Base-by-base conservation (phyloP, 1,140 invertebrate species). In the Pseudoatta argentina region DNA sequence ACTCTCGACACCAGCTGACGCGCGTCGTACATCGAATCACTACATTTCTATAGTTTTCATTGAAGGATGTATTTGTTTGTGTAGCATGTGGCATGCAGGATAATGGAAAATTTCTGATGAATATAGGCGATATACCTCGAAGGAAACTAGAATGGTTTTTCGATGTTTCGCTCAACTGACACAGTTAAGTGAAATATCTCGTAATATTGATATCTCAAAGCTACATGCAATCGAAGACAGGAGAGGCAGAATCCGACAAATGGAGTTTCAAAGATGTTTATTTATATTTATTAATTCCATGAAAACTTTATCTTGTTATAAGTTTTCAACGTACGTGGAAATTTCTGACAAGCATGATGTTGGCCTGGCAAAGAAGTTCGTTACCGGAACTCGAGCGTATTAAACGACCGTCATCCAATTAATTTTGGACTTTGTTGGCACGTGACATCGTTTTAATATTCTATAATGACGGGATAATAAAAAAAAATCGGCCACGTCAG, bases 371-470 rank as follows among this genome's bases (percentile, higher is more conserved):
- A 83, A 51, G 79, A 83, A 83, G 44, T 71, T 83, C 69, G 69
- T 83, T 63, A 63, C 14, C 55, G 55, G 24, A 48, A 48, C 44
- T 21, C 55, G 21, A 69, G 14, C 5, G 24, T 24, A 51, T n/a
- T 44, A 48, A 82, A 73, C 30, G 79, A 59, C 18, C 53, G 21
- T 71, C 67, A 53, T 82, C 39, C 27, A 83, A 73, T 83, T 75
- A 83, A 61, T 57, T 83, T 83, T 61, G 14, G 55, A 24, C 69
- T 51, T 24, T 18, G 14, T 44, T 14, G 39, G 8, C 55, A 14
- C 8, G 39, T 48, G 55, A 73, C 30, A n/a, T 14, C 24, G 39
- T 83, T 73, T 83, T 83, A 83, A 61, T 61, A 75, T 83, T 83
- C 27, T n/a, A 24, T 51, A 63, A 73, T 8, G 79, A 30, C 27